Conservation (phyloP, 2,797 vertebrate species). For the Girardinus metallicus region DNA sequence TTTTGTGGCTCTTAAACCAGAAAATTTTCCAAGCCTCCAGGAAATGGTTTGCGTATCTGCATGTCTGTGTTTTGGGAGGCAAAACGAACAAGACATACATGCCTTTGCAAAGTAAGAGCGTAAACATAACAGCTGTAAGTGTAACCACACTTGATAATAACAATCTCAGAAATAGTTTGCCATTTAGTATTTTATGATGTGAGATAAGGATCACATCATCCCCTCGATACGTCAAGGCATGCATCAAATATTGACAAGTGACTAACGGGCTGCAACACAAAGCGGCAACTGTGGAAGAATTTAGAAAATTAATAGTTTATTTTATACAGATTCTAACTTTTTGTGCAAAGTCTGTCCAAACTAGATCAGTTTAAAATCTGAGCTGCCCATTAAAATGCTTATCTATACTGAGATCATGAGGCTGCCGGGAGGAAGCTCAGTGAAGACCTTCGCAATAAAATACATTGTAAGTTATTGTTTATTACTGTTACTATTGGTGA, state of each 20-base stretch:
- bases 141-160: not conserved
- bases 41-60: not conserved
- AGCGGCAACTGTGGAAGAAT: not conserved
- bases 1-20: not conserved
- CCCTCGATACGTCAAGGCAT: not conserved
- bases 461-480: not conserved
- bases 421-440: not conserved
- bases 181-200: not conserved
- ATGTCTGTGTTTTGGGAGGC: not conserved
- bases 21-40: not conserved
- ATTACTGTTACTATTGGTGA: not conserved
- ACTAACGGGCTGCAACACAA: not conserved
- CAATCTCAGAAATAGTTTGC: not conserved
- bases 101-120: not conserved
- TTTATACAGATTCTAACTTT: not conserved
- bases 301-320: not conserved
- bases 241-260: not conserved
- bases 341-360: not conserved
- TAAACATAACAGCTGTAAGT: not conserved
- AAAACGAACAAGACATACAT: not conserved
- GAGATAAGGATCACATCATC: not conserved
- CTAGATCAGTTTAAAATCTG: not conserved
- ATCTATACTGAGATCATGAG: not conserved
- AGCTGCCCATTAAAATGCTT: not conserved
- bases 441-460: not conserved